Evolutionary conservation across 2,888 invertebrate species (phyloP), one percentile per base, ranked within the genome.

Genomic region (Ditylenchus weischeri): DNA sequence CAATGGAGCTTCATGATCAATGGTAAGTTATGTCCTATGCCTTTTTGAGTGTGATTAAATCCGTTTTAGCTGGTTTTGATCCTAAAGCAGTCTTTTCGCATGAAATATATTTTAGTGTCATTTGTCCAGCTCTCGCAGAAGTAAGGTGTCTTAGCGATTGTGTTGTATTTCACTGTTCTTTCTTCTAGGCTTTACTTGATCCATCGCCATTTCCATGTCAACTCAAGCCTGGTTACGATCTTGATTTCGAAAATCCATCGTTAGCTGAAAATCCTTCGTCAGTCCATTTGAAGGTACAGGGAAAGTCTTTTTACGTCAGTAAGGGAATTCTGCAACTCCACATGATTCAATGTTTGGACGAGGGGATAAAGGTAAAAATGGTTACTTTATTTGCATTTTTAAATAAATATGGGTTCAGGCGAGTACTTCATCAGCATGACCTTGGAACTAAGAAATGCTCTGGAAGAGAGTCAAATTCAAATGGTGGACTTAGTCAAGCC

Each of bases 231-330:
- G 60, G 29, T 21, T 23, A 35, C 35, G 47, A 23, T 49, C 35
- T 60, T 18, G 49, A 23, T 29, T 48, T 48, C 15, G 43, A 43
- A 43, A 3, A 43, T 43, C 43, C 43, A 8, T 43, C 15, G 15
- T 43, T 43, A 43, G 43, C 43, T 54, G 18, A 6, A 18, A 11
- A 57, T 43, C 38, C 69, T 35, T 54, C 43, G 50, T 19, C 29
- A 21, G 47, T 63, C 29, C 47, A 43, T 36, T 48, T 77, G 48
- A 23, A 74, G 29, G 74, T 77, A 57, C 61, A 68, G 13, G 74
- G 75, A 18, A 74, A 72, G 10, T 54, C 59, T 1, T 77, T 76
- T 65, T 75, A 72, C 63, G 67, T 76, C 29, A 78, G 77, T 62
- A 67, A 67, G 19, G 78, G 77, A 6, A 51, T 78, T 4, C 49